These are phyloP conservation scores for Bombus confusus DNA, from an alignment of 1,140 invertebrate species.

Conservation along the genomic window DNA sequence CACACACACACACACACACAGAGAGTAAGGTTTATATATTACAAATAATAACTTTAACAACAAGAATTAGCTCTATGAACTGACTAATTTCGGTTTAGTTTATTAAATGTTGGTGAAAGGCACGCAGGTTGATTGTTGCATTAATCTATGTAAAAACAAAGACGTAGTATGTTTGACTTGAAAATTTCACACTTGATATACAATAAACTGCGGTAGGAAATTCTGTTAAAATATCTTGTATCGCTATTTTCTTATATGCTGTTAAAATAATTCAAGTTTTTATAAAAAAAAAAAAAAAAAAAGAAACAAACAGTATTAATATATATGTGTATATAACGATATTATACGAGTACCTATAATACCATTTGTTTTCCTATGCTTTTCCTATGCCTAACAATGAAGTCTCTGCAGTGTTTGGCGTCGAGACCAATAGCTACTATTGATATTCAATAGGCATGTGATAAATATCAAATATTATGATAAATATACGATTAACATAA, in stretches of 20 bases:
- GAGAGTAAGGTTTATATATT: background rate
- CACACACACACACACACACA: rapidly evolving
- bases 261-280: constrained; percentile 14
- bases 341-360: constrained; percentile 22
- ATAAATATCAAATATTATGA: constrained; percentile 73
- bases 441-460: constrained; percentile 52
- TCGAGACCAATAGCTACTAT: constrained; percentile 32
- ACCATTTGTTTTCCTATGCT: constrained; percentile 28
- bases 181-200: constrained; percentile 18
- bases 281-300: background rate
- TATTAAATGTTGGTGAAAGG: constrained; percentile 1
- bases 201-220: background rate
- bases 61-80: background rate
- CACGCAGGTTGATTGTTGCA: background rate
- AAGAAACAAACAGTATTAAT: constrained; percentile 33
- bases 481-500: constrained; percentile 68
- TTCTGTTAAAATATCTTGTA: background rate
- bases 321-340: background rate
- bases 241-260: background rate
- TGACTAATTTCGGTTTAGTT: background rate
- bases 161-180: background rate
- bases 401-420: constrained; percentile 1
- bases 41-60: constrained; percentile 15
- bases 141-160: background rate
- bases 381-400: background rate